Base-by-base conservation (phyloP, 1,140 invertebrate species). In the Melanaphis sacchari region DNA sequence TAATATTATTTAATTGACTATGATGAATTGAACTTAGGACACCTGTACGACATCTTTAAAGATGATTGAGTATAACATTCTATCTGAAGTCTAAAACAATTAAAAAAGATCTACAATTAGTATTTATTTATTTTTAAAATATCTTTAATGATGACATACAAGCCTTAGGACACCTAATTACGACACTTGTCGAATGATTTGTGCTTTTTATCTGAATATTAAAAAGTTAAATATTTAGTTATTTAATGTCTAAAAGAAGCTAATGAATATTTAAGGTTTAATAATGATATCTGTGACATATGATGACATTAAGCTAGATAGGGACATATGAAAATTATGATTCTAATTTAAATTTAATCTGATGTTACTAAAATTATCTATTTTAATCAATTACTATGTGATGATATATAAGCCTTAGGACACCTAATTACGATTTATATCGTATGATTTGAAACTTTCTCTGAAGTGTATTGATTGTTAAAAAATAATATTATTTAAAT, bases 141-240 rank as follows among this genome's bases (percentile, higher is more conserved):
- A 1, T 18, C 22, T 46, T 49, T 40, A 9, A 43, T 91, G 90
- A 91, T 46, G 90, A 91, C 59, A 59, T 11, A 81, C 9, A 82
- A 91, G 90, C 90, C 90, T 91, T 91, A 91, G 90, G 90, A 91
- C 90, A 91, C 90, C 90, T 91, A 91, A 91, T 91, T 91, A 91
- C 90, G 41, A 91, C n/a, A 6, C 0, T 36, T 49, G 66, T 91
- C 41, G 90, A 26, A 49, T 91, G 90, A 91, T 91, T 91, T 91
- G 66, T 49, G 41, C 81, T 91, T 41, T 91, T 21, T 38, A 49
- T 82, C 90, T 91, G 90, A 91, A n/a, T 89, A 85, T 15, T 49
- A 22, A 88, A 59, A 31, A 90, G 9, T 31, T 90, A 41, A 0
- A 24, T 38, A 0, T 38, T 38, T 52, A 2, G n/a, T n/a, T n/a